These are phyloP conservation scores for Euzophera pinguis DNA, from an alignment of 2,888 invertebrate genomes.

Conservation along the genomic window DNA sequence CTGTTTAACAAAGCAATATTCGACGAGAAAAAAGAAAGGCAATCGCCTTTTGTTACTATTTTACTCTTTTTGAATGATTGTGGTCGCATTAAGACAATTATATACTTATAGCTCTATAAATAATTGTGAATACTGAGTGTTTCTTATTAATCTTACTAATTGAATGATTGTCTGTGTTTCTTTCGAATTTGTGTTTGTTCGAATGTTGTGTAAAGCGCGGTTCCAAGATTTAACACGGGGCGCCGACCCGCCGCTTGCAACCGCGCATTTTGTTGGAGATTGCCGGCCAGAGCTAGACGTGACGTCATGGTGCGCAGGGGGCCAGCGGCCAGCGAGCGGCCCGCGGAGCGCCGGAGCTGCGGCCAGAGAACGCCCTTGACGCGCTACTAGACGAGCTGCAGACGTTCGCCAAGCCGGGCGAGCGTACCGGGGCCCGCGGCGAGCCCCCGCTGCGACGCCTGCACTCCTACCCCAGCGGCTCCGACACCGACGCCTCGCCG, in stretches of 20 bases:
- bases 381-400: constrained; percentile 96
- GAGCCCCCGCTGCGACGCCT: constrained; percentile 84
- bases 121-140: constrained; percentile 62
- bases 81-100: constrained; percentile 57
- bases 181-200: constrained; percentile 44
- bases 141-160: constrained; percentile 48
- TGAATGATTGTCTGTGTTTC: constrained; percentile 67
- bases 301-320: constrained; percentile 69
- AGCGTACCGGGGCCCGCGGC: constrained; percentile 37
- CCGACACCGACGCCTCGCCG: constrained; percentile 89
- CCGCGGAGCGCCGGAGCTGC: constrained; percentile 61
- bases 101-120: constrained; percentile 40
- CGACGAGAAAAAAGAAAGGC: constrained; percentile 43
- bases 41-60: constrained; percentile 56
- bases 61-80: constrained; percentile 63
- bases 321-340: constrained; percentile 48
- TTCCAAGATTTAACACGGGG: constrained; percentile 34
- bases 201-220: constrained; percentile 48
- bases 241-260: constrained; percentile 37
- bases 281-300: constrained; percentile 57
- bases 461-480: constrained; percentile 92
- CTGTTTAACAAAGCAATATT: constrained; percentile 21
- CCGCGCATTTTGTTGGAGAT: constrained; percentile 56
- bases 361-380: constrained; percentile 98
- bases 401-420: constrained; percentile 88